Evolutionary conservation across 2,888 invertebrate species (phyloP).

Genomic region (Rapana venosa): DNA sequence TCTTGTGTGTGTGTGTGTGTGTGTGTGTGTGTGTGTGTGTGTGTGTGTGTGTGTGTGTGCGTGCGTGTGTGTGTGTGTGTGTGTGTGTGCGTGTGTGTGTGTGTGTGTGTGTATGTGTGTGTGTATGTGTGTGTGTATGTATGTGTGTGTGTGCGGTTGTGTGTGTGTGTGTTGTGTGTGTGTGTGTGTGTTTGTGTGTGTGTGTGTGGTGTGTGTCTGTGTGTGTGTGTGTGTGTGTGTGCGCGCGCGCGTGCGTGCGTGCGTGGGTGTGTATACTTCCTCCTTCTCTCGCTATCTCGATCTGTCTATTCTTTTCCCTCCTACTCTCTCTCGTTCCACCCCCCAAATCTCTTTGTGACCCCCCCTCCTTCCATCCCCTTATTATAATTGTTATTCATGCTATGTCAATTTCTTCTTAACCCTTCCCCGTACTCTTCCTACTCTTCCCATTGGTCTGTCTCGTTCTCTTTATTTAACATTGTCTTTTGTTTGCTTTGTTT

Average conservation of each 20-base stretch:
- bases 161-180: conserved; percentile 22
- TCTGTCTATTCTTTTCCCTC: not conserved
- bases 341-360: not conserved
- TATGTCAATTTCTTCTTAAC: too few species aligned
- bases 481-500: too few species aligned
- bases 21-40: conserved; percentile 31
- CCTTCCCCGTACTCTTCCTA: too few species aligned
- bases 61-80: not conserved
- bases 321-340: not conserved
- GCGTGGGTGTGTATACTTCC: not conserved
- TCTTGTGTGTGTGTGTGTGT: conserved; percentile 17
- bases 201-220: conserved; percentile 14
- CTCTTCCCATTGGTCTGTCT: too few species aligned
- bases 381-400: not conserved
- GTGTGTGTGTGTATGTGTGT: conserved; percentile 1
- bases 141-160: not conserved
- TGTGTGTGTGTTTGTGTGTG: conserved; percentile 25
- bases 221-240: conserved; percentile 29
- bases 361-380: not conserved
- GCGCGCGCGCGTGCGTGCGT: not conserved
- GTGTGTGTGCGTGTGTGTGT: conserved; percentile 12
- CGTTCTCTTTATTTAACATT: too few species aligned
- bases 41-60: conserved; percentile 26
- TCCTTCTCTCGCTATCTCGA: not conserved
- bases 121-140: not conserved